Conservation (phyloP, 1,140 invertebrate genomes). For the Oncopeltus fasciatus region DNA sequence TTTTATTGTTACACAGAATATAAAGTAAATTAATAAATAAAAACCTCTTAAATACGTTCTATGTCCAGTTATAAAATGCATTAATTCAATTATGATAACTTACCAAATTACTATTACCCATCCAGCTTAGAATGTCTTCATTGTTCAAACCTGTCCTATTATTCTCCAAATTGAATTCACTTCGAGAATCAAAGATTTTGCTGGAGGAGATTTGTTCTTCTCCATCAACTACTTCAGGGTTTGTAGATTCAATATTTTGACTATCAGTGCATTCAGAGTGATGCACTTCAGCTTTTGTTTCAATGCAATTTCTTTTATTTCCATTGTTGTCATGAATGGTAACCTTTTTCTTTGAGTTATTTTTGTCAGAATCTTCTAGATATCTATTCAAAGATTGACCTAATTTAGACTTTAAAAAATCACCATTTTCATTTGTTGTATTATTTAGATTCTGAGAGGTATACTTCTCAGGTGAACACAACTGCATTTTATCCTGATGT, state of each 20-base stretch:
- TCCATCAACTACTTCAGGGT: background rate
- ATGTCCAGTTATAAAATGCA: too few relatives aligned
- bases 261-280: too few relatives aligned
- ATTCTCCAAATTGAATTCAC: too few relatives aligned
- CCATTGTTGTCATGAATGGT: conserved; percentile 1
- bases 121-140: conserved; percentile 17
- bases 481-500: too few relatives aligned
- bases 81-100: background rate
- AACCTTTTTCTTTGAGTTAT: conserved; percentile 1
- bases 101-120: conserved; percentile 8
- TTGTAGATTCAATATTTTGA: background rate
- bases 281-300: too few relatives aligned
- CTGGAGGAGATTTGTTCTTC: background rate
- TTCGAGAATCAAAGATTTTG: background rate
- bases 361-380: background rate
- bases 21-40: too few relatives aligned
- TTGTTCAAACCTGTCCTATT: conserved; percentile 13
- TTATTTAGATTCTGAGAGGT: background rate
- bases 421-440: background rate
- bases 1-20: too few relatives aligned
- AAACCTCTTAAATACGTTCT: too few relatives aligned
- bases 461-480: background rate
- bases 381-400: conserved; percentile 14
- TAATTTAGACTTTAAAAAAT: conserved; percentile 12
- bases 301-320: too few relatives aligned